Conservation (phyloP, 1,140 invertebrate genomes). For the Drosophila pseudoobscura region DNA sequence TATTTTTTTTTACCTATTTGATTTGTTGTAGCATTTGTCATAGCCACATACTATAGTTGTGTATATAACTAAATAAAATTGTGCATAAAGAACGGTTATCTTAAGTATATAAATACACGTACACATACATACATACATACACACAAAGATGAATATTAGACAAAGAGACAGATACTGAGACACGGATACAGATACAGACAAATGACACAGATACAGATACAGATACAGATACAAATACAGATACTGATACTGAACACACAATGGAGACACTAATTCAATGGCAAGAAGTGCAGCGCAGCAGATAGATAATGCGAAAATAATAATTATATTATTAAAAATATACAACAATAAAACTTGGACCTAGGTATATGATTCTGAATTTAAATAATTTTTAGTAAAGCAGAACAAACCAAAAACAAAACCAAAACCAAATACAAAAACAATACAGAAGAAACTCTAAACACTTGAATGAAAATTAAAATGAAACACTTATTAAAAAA, state of each 20-base stretch:
- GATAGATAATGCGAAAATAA: conserved; percentile 56
- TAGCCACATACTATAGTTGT: conserved; percentile 77
- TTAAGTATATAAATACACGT: conserved; percentile 61
- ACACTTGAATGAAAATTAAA: conserved; percentile 69
- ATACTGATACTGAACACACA: conserved; percentile 14
- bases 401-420: conserved; percentile 35
- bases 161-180: conserved; percentile 27
- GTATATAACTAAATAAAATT: conserved; percentile 80
- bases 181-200: conserved; percentile 1
- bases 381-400: conserved; percentile 80
- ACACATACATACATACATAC: conserved; percentile 22
- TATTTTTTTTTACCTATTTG: conserved; percentile 54
- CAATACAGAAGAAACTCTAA: conserved; percentile 48
- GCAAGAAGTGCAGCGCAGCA: conserved; percentile 12
- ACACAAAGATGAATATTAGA: conserved; percentile 69
- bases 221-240: conserved; percentile 13
- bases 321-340: conserved; percentile 71
- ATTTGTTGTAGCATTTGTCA: conserved; percentile 72
- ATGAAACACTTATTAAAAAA: conserved; percentile 60
- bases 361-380: conserved; percentile 80
- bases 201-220: conserved; percentile 24
- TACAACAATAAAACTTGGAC: conserved; percentile 77
- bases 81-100: conserved; percentile 60
- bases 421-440: conserved; percentile 29
- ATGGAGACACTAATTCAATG: conserved; percentile 34